Percentiles rank a stretch among this genome's conserved stretches.
Conservation (phyloP, 2,888 invertebrate species). For the Neoascia interrupta region DNA sequence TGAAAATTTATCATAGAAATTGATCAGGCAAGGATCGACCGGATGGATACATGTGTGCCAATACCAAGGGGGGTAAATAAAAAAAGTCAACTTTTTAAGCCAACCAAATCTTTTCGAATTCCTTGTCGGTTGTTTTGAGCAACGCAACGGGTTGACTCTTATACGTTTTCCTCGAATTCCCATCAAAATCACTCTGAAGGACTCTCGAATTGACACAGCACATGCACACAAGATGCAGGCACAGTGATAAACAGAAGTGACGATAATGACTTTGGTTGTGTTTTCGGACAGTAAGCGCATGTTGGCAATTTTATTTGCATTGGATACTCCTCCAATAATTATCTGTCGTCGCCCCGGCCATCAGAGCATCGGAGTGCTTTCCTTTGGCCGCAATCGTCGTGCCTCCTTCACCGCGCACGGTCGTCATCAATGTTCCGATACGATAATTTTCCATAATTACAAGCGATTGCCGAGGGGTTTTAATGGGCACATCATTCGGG, state of each 20-base stretch:
- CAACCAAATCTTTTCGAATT: neutral
- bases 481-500: slow-evolving; percentile 61
- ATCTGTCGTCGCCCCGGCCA: slow-evolving; percentile 16
- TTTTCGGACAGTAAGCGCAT: slow-evolving; percentile 50
- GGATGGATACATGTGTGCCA: too few species aligned
- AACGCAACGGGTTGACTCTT: neutral
- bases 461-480: slow-evolving; percentile 65
- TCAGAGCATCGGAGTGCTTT: neutral
- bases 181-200: slow-evolving; percentile 13
- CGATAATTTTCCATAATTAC: slow-evolving; percentile 69
- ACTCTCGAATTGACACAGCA: slow-evolving; percentile 45
- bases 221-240: slow-evolving; percentile 51
- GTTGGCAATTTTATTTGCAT: slow-evolving; percentile 58
- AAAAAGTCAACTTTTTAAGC: too few species aligned
- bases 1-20: too few species aligned
- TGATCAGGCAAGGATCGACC: too few species aligned
- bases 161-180: neutral
- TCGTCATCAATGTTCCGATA: slow-evolving; percentile 68
- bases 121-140: neutral
- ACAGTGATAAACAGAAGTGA: slow-evolving; percentile 53
- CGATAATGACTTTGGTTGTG: slow-evolving; percentile 55
- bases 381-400: neutral
- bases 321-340: slow-evolving; percentile 45
- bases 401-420: neutral
- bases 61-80: too few species aligned